Evolutionary conservation across 2,888 invertebrate species (phyloP).

Genomic region (Eristalinus aeneus): DNA sequence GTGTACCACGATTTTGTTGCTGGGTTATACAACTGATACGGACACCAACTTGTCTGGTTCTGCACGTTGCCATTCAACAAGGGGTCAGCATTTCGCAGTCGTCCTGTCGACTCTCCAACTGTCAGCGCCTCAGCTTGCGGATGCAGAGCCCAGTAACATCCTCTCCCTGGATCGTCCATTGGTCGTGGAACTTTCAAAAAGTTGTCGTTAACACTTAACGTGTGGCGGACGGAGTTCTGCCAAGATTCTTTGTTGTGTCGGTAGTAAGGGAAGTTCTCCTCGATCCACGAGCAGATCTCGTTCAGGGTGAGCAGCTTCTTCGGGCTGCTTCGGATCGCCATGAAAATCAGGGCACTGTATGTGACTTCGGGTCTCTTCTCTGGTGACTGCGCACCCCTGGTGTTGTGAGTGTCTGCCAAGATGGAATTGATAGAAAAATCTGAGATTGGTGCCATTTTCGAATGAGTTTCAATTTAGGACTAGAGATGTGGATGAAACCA

Average conservation of each 20-base stretch:
- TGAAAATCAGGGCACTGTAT: conserved; percentile 99
- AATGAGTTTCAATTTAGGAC: neutral
- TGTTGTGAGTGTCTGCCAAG: neutral
- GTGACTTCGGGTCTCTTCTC: conserved; percentile 81
- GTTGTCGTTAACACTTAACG: conserved; percentile 22
- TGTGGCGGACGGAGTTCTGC: conserved; percentile 91
- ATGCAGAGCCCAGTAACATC: conserved; percentile 99
- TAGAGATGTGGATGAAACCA: neutral
- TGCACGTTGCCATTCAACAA: conserved; percentile 63
- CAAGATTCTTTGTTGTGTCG: conserved; percentile 97
- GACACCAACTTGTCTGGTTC: conserved; percentile 29
- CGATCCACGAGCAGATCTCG: conserved; percentile 98
- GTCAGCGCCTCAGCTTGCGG: conserved; percentile 97
- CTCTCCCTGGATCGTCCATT: conserved; percentile 98
- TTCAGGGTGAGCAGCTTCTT: conserved; percentile 95
- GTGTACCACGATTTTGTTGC: neutral
- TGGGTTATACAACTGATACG: conserved; percentile 18
- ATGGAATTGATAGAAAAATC: neutral
- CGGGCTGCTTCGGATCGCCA: conserved; percentile 96
- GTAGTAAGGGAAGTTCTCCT: conserved; percentile 98
- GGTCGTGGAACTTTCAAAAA: conserved; percentile 97
- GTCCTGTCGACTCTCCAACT: conserved; percentile 98
- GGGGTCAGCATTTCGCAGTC: conserved; percentile 85
- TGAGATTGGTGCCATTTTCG: neutral
- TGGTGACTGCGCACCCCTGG: neutral